Percentiles rank a stretch among this genome's conserved stretches.
Conservation (phyloP, 2,113 vertebrate species). For the Artemisiospiza belli region DNA sequence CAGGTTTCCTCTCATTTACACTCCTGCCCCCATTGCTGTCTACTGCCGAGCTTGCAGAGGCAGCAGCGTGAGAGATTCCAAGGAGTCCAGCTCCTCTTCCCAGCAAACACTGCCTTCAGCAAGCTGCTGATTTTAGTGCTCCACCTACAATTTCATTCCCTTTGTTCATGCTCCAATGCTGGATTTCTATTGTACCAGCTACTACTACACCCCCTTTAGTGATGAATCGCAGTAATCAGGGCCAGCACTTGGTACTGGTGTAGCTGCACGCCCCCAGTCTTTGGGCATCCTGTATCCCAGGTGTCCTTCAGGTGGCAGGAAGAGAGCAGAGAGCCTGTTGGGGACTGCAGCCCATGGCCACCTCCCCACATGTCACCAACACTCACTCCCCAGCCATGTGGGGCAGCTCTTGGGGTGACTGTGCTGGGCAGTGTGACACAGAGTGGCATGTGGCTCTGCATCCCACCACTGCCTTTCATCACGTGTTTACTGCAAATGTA, state of each 20-base stretch:
- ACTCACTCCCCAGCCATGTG: rapidly evolving
- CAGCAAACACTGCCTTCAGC: not conserved
- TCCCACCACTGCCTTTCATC: not conserved
- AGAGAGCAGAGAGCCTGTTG: not conserved
- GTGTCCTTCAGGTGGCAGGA: not conserved
- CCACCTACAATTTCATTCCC: not conserved
- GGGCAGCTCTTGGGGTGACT: not conserved
- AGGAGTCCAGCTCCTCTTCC: not conserved
- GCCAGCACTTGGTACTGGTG: not conserved
- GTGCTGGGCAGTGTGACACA: not conserved
- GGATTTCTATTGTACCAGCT: not conserved
- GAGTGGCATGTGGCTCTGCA: rapidly evolving
- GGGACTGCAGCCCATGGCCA: not conserved
- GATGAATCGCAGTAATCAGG: not conserved
- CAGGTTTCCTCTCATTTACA: not conserved
- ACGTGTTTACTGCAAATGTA: not conserved
- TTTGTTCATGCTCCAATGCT: not conserved
- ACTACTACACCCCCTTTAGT: not conserved
- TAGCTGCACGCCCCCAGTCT: not conserved
- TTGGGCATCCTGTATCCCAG: not conserved
- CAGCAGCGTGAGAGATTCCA: rapidly evolving
- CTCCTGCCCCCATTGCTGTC: not conserved
- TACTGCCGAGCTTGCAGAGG: rapidly evolving
- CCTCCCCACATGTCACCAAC: rapidly evolving
- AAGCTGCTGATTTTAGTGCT: not conserved